Evolutionary conservation across 92 coral and sea anemone species (phyloP), one percentile per base, ranked within the genome.

Genomic region (Zoanthus sociatus): DNA sequence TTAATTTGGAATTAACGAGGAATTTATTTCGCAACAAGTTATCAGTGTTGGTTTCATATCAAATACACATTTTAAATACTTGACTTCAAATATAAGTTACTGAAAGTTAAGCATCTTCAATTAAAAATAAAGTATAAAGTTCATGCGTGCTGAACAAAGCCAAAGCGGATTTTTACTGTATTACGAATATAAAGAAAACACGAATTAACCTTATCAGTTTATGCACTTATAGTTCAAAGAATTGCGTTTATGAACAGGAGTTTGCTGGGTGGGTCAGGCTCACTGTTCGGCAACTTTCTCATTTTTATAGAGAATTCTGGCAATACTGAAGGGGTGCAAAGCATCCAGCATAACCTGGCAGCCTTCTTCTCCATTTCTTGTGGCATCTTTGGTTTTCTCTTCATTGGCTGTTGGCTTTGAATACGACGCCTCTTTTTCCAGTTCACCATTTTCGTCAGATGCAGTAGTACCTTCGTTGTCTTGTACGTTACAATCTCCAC

Each of bases 281-380:
- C 33, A 17, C 60, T 68, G 75, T 44, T 81, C 44, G 13, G 71
- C 58, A 61, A 9, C 44, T 56, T 63, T 64, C n/a, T 21, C 54
- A 55, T 37, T 79, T 58, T 17, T 16, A 45, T 46, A 47, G 18
- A 81, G 47, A 81, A 81, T 73, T 18, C 85, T 81, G 3, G 42
- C 85, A 48, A 81, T 81, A 20, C 85, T 81, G 9, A 81, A 81
- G 10, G 85, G 85, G 46, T 81, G 85, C 30, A 71, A 64, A 31
- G 16, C 66, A 18, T 7, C 47, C 30, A 26, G 26, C 26, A 66
- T 45, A 44, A 47, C 21, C 26, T 46, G 73, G 31, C 26, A 60
- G 37, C 26, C 46, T 21, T 20, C 61, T 26, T 46, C 46, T 1
- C 51, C 45, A 46, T 10, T 20, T 33, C 31, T 15, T 44, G 16